Evolutionary conservation across 1,140 invertebrate species (phyloP).

Genomic region (Drosophila setifemur): DNA sequence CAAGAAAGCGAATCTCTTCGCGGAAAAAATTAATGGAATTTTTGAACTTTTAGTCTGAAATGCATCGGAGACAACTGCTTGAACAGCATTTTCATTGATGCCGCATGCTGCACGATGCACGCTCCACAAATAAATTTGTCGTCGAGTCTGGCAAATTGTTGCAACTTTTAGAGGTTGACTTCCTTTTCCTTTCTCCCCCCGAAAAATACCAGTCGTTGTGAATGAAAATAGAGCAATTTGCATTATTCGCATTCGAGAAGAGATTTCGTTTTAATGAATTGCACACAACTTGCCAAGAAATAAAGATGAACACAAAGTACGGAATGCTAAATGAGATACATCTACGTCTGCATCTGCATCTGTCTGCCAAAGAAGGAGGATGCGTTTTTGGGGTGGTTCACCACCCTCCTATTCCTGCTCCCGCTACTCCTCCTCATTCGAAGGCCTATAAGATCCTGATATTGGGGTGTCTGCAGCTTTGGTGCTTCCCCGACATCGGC

Average conservation of each 20-base stretch:
- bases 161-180: no score
- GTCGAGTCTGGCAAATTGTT: constrained; percentile 58
- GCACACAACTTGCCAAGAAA: constrained; percentile 74
- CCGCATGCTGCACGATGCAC: constrained; percentile 32
- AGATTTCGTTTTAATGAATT: constrained; percentile 74
- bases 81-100: constrained; percentile 58
- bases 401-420: no score
- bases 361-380: constrained; percentile 22
- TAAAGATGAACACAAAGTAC: constrained; percentile 35
- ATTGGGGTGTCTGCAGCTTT: constrained; percentile 24
- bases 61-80: constrained; percentile 40
- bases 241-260: constrained; percentile 72
- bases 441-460: no score
- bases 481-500: constrained; percentile 43
- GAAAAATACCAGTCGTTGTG: constrained; percentile 28
- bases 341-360: no score
- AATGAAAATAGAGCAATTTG: constrained; percentile 74
- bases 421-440: no score
- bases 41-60: constrained; percentile 68
- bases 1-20: constrained; percentile 27
- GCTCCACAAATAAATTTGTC: constrained; percentile 71
- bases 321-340: constrained; percentile 12
- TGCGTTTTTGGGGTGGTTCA: not conserved
- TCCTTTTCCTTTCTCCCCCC: not conserved
- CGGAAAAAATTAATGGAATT: constrained; percentile 70